These are phyloP conservation scores for Arenaria interpres DNA, from an alignment of 2,113 vertebrate species.

Conservation along the genomic window DNA sequence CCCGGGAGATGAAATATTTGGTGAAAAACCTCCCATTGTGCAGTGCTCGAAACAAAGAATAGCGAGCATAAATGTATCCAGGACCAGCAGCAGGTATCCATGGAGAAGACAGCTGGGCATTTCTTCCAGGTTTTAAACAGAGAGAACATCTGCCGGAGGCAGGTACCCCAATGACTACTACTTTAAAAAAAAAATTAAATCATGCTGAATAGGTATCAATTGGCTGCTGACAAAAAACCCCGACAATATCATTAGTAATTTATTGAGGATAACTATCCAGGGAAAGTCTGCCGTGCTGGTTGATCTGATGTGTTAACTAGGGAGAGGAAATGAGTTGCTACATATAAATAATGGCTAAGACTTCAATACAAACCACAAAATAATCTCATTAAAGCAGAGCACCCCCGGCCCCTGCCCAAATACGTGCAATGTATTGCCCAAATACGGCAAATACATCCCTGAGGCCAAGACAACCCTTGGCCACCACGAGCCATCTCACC, in stretches of 20 bases:
- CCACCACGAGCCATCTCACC: neutral
- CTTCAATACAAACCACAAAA: rapidly evolving
- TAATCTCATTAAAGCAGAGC: neutral
- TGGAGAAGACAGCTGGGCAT: neutral
- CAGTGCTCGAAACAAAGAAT: neutral
- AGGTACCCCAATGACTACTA: neutral
- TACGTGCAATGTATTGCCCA: no score
- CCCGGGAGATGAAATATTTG: neutral
- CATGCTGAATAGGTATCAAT: neutral
- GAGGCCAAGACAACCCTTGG: neutral
- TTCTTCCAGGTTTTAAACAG: neutral
- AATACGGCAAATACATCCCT: neutral
- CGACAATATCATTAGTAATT: neutral
- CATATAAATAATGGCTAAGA: neutral
- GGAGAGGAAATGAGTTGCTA: neutral
- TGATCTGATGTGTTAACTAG: rapidly evolving
- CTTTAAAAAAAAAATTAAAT: neutral
- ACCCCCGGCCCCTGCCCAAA: neutral
- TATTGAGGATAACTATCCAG: neutral
- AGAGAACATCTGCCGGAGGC: neutral
- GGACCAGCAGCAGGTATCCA: neutral
- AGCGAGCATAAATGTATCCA: neutral
- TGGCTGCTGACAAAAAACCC: neutral
- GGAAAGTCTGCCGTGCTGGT: neutral
- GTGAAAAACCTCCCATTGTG: rapidly evolving